Conservation (phyloP, 30 jellyfish, hydroid and myxozoan genomes). For the Pseudorhiza aurosa region DNA sequence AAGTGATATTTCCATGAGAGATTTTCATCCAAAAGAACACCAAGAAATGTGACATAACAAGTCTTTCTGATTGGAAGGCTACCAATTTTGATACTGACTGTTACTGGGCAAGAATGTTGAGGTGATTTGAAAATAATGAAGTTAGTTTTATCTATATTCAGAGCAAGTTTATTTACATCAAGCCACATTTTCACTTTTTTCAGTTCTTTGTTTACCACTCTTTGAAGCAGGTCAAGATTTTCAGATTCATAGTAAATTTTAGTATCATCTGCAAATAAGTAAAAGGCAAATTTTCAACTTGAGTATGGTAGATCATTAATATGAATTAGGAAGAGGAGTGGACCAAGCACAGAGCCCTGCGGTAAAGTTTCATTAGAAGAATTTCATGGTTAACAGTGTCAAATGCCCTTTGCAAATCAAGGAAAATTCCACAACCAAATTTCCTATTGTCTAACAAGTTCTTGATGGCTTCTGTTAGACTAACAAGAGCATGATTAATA, state of each 20-base stretch:
- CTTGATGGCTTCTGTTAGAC: conserved; percentile 54
- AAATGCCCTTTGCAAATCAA: conserved; percentile 59
- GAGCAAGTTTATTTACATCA: conserved; percentile 62
- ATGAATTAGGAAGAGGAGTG: conserved; percentile 49
- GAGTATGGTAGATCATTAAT: conserved; percentile 53
- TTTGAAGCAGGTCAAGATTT: conserved; percentile 32
- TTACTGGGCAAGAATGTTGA: conserved; percentile 24
- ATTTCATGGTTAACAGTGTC: conserved; percentile 56
- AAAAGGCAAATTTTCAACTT: conserved; percentile 4
- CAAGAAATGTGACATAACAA: conserved; percentile 44
- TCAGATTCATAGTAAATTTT: conserved; percentile 42
- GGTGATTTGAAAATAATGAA: conserved; percentile 33
- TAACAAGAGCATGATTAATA: conserved; percentile 72
- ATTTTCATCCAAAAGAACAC: conserved; percentile 50
- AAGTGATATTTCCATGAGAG: conserved; percentile 49
- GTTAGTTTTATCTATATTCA: conserved; percentile 54
- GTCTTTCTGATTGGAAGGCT: conserved; percentile 26
- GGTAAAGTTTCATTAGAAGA: conserved; percentile 33
- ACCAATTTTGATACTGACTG: conserved; percentile 31
- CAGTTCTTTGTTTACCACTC: conserved; percentile 59
- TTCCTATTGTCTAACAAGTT: conserved; percentile 14
- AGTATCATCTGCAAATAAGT: conserved; percentile 76
- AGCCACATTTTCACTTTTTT: conserved; percentile 60
- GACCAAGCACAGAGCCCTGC: conserved; percentile 52
- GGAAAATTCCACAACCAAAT: conserved; percentile 50